Percentiles rank a stretch among this genome's conserved stretches.
These are phyloP conservation scores for Enteromius viviparus DNA, from an alignment of 2,797 vertebrate genomes.

Conservation along the genomic window DNA sequence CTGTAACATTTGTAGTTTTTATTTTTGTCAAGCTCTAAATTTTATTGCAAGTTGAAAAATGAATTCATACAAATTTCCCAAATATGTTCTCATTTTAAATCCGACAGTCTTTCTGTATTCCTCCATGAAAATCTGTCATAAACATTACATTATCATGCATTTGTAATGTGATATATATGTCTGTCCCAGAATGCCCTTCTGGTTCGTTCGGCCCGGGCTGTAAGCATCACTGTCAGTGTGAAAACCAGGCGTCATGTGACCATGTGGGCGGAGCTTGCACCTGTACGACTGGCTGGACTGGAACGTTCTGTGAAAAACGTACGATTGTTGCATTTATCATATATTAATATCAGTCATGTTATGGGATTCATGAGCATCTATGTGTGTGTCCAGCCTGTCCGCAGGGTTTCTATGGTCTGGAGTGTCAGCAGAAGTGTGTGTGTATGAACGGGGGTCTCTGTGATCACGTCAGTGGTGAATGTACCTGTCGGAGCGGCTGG, in stretches of 20 bases:
- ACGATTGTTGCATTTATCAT: slow-evolving; percentile 53
- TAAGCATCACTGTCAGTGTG: slow-evolving; percentile 85
- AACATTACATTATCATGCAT: not conserved
- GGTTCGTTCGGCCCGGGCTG: slow-evolving; percentile 86
- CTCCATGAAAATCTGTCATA: not conserved
- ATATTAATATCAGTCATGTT: not conserved
- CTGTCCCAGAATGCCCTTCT: slow-evolving; percentile 80
- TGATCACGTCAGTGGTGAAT: slow-evolving; percentile 76
- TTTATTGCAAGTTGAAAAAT: not conserved
- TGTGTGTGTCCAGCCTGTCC: slow-evolving; percentile 84
- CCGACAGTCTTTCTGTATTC: not conserved
- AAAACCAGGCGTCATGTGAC: slow-evolving; percentile 87
- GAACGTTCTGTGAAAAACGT: slow-evolving; percentile 91
- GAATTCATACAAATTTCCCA: not conserved
- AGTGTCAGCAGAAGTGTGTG: slow-evolving; percentile 82
- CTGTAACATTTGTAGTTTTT: too few relatives aligned
- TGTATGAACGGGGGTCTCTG: slow-evolving; percentile 85
- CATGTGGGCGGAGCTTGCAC: slow-evolving; percentile 92
- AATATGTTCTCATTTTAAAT: not conserved
- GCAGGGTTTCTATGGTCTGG: slow-evolving; percentile 87
- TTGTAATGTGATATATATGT: slow-evolving; percentile 1
- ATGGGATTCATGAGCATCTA: not conserved
- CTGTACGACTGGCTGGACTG: slow-evolving; percentile 88
- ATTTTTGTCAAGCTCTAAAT: not conserved
- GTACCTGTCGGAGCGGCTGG: slow-evolving; percentile 85